These are phyloP conservation scores for Amiota communis DNA, from an alignment of 2,888 invertebrate genomes.

Conservation along the genomic window DNA sequence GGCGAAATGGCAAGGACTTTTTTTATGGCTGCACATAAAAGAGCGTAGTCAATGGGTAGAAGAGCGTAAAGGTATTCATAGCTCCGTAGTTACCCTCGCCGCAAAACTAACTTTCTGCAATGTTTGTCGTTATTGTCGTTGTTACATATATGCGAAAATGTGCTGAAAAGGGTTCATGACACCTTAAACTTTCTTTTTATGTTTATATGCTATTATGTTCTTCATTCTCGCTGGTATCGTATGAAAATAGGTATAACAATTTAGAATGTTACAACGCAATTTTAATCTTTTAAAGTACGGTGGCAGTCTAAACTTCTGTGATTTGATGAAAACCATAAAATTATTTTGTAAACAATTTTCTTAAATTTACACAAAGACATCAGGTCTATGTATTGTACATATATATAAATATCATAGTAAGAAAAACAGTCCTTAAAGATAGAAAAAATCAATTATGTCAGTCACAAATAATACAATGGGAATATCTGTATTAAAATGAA, in stretches of 20 bases:
- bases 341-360: background rate
- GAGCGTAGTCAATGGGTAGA: background rate
- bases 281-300: background rate
- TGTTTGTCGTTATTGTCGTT: background rate
- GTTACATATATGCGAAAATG: background rate
- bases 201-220: background rate
- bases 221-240: background rate
- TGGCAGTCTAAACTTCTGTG: background rate
- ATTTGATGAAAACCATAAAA: background rate
- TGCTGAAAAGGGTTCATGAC: conserved; percentile 17
- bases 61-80: conserved; percentile 10
- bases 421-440: background rate
- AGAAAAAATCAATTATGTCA: conserved; percentile 30
- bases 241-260: conserved; percentile 4
- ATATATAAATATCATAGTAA: too few species aligned
- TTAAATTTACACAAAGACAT: background rate
- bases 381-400: too few species aligned
- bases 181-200: conserved; percentile 4
- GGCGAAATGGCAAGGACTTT: background rate
- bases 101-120: conserved; percentile 9
- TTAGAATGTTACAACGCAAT: background rate
- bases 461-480: conserved; percentile 29
- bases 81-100: background rate
- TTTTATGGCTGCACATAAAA: background rate
- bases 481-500: background rate